Conservation (phyloP, 1,140 invertebrate species). For the Stegodyphus mimosarum region DNA sequence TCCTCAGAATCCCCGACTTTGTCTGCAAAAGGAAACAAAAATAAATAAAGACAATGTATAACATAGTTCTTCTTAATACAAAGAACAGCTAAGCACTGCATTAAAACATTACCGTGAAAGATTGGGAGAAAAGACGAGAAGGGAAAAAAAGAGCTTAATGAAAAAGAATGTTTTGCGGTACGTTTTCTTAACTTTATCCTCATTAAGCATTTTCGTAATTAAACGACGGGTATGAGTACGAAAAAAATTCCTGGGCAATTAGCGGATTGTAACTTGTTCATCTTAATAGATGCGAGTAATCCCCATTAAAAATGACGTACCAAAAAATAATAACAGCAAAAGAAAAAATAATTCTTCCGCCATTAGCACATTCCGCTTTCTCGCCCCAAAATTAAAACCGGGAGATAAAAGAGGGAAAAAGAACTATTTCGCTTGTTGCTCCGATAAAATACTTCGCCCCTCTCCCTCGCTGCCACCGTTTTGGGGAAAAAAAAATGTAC, state of each 20-base stretch:
- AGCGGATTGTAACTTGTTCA: constrained; percentile 54
- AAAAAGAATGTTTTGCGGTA: constrained; percentile 16
- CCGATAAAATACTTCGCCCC: constrained; percentile 13
- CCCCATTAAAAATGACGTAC: constrained; percentile 53
- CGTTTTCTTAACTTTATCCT: constrained; percentile 47
- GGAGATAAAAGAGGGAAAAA: constrained; percentile 30
- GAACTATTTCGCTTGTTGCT: constrained; percentile 34
- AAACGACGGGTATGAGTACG: constrained; percentile 26
- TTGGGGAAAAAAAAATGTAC: neutral
- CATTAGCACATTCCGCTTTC: constrained; percentile 38
- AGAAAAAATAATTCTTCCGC: neutral
- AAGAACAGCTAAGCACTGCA: neutral
- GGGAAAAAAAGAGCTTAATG: neutral
- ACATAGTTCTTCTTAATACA: neutral
- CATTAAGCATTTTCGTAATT: constrained; percentile 54
- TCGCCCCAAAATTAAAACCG: constrained; percentile 45
- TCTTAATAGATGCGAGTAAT: constrained; percentile 59
- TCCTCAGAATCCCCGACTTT: no score
- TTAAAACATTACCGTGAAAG: constrained; percentile 18
- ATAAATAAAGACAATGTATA: neutral
- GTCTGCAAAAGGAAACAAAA: neutral
- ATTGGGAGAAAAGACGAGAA: neutral
- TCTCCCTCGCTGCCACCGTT: neutral
- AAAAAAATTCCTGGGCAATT: constrained; percentile 44
- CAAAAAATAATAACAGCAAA: constrained; percentile 36